Base-by-base conservation (phyloP, 2,113 vertebrate species). In the Ovis canadensis region DNA sequence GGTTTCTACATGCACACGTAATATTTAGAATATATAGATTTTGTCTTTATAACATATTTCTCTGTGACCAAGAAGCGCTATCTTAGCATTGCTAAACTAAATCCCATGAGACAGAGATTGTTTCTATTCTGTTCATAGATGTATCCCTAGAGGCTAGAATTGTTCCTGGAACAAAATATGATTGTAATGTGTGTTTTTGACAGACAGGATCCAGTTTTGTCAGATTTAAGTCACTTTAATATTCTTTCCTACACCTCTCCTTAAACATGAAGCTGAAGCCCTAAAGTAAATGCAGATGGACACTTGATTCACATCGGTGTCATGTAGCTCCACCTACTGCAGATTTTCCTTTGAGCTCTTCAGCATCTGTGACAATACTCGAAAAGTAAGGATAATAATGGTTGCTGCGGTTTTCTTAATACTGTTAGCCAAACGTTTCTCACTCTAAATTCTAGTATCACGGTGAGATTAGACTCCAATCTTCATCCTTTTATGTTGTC, bases 181-280 rank as follows among this genome's bases (percentile, higher is more conserved):
- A 84, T 50, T 93, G 13, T 7, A 43, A 57, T 60, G 45, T 17
- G 14, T 92, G 55, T 80, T 92, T 92, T 90, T 89, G 88, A 67
- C 23, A 78, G 23, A 71, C 7, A 36, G 3, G 36, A 43, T 62
- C n/a, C 87, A 50, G 74, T 31, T 96, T 83, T 95, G 25, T 3
- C 29, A 80, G 17, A n/a, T 85, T 88, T 71, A 91, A 91, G 19
- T 93, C 78, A 77, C 45, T 57, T 85, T 86, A 89, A 54, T 57
- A 17, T 40, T 85, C 9, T 83, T 87, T 83, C 25, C 21, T 25
- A 48, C 5, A 25, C 31, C 54, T 87, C 52, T 78, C 55, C 57
- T 43, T 74, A 67, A 67, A 45, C n/a, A 48, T 3, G 13, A 55
- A 90, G 2, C 33, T 78, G 6, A 62, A 6, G 3, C 29, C 48